These are phyloP conservation scores for Apotomis turbidana DNA, from an alignment of 2,888 invertebrate species.

Conservation along the genomic window DNA sequence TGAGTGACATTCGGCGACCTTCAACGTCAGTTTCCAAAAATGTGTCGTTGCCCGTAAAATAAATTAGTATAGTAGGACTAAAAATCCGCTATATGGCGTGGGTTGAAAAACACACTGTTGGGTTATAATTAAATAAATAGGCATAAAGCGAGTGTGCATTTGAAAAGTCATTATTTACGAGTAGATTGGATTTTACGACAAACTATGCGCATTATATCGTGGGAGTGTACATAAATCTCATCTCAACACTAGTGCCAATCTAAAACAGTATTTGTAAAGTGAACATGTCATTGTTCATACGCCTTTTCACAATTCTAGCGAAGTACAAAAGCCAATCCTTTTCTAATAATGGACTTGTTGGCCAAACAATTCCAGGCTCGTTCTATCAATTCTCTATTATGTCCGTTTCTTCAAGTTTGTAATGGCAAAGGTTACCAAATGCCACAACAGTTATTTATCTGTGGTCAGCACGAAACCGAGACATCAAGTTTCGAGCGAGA, in stretches of 20 bases:
- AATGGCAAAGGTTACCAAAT: constrained; percentile 27
- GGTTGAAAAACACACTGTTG: too few relatives aligned
- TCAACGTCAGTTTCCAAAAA: too few relatives aligned
- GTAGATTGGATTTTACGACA: background rate
- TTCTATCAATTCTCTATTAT: constrained; percentile 13
- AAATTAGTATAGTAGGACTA: too few relatives aligned
- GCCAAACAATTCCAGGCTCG: background rate
- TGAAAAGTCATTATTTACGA: background rate
- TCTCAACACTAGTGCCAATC: background rate
- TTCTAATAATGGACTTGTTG: constrained; percentile 15
- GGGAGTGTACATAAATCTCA: background rate
- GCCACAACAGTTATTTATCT: constrained; percentile 18
- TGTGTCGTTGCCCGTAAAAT: too few relatives aligned
- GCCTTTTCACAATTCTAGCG: background rate
- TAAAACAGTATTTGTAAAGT: background rate
- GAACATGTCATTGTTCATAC: background rate
- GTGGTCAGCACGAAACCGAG: constrained; percentile 16
- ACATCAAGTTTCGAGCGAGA: background rate
- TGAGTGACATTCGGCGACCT: too few relatives aligned
- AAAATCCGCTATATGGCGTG: too few relatives aligned
- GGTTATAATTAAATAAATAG: background rate
- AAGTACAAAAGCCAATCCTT: constrained; percentile 14
- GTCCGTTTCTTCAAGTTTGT: constrained; percentile 1
- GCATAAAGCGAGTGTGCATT: background rate
- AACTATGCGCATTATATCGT: background rate